Evolutionary conservation across 2,797 vertebrate species (phyloP).

Genomic region (Halcyon leucocephala): DNA sequence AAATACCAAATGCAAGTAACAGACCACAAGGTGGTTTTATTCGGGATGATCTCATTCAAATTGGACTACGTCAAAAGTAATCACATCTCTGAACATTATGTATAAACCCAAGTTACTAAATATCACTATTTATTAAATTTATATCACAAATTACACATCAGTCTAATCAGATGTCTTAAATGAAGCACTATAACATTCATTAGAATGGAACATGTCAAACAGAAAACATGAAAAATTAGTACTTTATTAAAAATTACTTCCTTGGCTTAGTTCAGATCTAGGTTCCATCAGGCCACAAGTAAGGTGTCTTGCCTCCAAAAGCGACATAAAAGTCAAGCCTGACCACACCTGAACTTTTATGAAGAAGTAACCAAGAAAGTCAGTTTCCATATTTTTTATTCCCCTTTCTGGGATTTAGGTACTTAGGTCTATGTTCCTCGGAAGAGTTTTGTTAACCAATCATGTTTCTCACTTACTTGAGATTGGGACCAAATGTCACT

Average conservation of each 20-base stretch:
- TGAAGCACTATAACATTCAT: not conserved
- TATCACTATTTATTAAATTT: not conserved
- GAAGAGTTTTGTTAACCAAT: not conserved
- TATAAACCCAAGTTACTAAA: not conserved
- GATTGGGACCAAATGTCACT: not conserved
- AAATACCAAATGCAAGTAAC: not conserved
- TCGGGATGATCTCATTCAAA: not conserved
- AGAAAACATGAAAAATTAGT: not conserved
- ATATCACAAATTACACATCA: not conserved
- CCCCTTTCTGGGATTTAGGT: not conserved
- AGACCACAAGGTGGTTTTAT: not conserved
- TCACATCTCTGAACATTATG: not conserved
- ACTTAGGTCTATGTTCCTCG: fast-evolving
- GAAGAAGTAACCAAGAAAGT: not conserved
- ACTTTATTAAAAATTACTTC: not conserved
- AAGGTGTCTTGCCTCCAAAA: not conserved
- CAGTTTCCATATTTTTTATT: not conserved
- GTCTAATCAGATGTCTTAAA: not conserved
- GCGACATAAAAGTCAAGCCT: not conserved
- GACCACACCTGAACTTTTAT: not conserved
- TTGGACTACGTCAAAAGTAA: not conserved
- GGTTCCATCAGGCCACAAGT: not conserved
- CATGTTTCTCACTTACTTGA: not conserved
- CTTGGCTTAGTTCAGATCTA: not conserved
- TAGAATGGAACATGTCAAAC: not conserved